Evolutionary conservation across 2,113 vertebrate species (phyloP), one percentile per base, ranked within the genome.

Genomic region (Promerops cafer): DNA sequence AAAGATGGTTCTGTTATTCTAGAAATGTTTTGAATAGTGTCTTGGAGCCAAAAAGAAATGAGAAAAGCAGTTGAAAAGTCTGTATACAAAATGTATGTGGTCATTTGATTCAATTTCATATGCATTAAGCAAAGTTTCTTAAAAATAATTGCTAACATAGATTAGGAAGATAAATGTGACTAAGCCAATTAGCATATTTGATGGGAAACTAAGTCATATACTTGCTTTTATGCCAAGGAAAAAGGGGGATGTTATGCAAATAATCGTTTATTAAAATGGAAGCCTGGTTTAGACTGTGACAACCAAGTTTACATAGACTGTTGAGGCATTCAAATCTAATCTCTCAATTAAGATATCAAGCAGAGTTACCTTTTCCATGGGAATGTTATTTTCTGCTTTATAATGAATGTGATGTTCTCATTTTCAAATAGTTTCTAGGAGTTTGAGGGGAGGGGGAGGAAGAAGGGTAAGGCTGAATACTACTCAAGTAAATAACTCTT

Each of bases 221-320:
- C 30, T 93, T 77, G 18, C 13, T 80, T 40, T 59, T 66, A 45
- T 83, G 49, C 77, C 89, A 83, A 33, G 72, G 56, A 54, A 59
- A 91, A 91, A 94, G 56, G 39, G 37, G 8, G 15, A 49, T 61
- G 28, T 74, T 82, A 27, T 74, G 44, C 60, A 94, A 66, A 90
- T 91, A 87, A 77, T 68, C 11, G 2, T 80, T 95, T 83, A 57
- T 94, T 96, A 71, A 79, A 80, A 93, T 83, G 50, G 86, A 92
- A 94, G 50, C 49, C 66, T 85, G 6, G 19, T 91, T 87, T 93
- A 76, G 59, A 75, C 35, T 90, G 50, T 81, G 56, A 33, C 71
- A 71, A 61, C 75, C 57, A 71, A 71, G 37, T 91, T 94, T 89
- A 87, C 23, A 20, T 33, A 79, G 59, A 79, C 61, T 94, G 13